phyloP scores from a whole-genome alignment of 1,140 invertebrate genomes.

The Ceratitis capitata region DNA sequence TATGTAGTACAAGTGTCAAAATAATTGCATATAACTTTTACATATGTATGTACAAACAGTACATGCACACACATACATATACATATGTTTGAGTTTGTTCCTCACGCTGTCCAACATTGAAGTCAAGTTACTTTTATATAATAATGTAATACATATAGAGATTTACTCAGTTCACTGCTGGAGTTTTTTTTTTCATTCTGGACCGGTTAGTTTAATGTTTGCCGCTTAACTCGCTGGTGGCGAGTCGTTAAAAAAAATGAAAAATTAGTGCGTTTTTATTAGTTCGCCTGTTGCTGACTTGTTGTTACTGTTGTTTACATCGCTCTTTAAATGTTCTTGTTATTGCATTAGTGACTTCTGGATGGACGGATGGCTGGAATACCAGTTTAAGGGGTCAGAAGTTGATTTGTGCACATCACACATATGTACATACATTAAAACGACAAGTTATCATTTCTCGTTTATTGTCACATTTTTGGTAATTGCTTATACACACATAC shows the following conservation, averaged over 20 bases:
- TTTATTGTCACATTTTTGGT: neutral
- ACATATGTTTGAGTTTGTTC: neutral
- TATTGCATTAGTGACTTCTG: neutral
- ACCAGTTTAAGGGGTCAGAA: constrained; percentile 4
- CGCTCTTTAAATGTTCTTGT: neutral
- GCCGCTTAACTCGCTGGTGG: neutral
- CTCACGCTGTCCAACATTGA: neutral
- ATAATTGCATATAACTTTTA: too few relatives aligned
- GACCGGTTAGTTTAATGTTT: constrained; percentile 23
- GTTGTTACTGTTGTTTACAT: neutral
- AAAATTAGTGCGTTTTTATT: constrained; percentile 30
- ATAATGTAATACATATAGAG: neutral
- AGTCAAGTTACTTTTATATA: neutral
- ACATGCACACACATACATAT: neutral
- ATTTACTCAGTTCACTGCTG: neutral
- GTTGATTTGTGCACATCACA: neutral
- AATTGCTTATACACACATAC: neutral
- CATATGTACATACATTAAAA: neutral
- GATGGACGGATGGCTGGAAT: constrained; percentile 4
- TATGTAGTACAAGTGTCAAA: too few relatives aligned
- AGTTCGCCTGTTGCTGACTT: constrained; percentile 14
- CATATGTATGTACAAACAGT: too few relatives aligned
- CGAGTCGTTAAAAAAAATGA: neutral
- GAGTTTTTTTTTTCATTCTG: neutral
- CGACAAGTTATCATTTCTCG: neutral